Percentiles rank a stretch among this genome's conserved stretches.
Conservation (phyloP, 2,113 vertebrate species). For the Stictonetta naevosa region DNA sequence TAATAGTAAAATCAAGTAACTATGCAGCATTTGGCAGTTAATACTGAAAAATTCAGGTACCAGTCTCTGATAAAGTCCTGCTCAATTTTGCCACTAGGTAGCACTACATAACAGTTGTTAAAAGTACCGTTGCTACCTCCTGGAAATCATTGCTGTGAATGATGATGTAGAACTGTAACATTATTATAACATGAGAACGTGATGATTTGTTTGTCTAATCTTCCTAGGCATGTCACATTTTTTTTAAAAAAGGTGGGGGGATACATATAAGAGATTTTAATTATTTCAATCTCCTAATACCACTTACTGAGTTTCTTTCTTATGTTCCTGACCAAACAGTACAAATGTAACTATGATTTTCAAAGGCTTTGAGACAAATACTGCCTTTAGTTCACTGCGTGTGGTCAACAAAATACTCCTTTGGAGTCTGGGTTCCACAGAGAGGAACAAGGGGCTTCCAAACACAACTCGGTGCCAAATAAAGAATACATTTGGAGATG, state of each 20-base stretch:
- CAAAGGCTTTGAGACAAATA: neutral
- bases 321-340: neutral
- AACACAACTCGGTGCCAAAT: neutral
- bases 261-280: neutral
- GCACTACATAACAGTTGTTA: constrained; percentile 30
- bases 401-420: neutral
- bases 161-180: neutral
- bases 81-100: constrained; percentile 66
- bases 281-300: neutral
- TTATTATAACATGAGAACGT: neutral
- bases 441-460: neutral
- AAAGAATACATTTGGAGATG: neutral
- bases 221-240: neutral
- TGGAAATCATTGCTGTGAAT: neutral
- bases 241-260: neutral
- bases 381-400: neutral
- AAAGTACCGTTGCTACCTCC: neutral
- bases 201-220: neutral
- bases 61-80: neutral
- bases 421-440: neutral
- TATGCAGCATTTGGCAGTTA: neutral
- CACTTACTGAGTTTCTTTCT: neutral
- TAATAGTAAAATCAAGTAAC: neutral
- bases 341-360: neutral
- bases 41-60: neutral